Evolutionary conservation across 2,888 invertebrate genomes (phyloP).

Genomic region (Epirrita christyi): DNA sequence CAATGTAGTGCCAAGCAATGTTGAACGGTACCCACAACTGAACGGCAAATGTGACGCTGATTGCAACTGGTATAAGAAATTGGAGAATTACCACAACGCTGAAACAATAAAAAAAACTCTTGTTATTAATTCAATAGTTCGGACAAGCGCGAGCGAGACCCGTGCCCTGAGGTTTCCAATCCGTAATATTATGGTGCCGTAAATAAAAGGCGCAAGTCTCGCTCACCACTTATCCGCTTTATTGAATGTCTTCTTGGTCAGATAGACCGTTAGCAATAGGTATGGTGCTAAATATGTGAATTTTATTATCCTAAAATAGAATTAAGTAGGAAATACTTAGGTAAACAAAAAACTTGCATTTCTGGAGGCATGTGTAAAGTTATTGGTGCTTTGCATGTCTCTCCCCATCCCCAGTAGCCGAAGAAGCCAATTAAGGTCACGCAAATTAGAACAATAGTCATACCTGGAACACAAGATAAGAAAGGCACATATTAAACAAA

Average conservation of each 20-base stretch:
- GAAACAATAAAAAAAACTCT: background rate
- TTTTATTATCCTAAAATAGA: no score
- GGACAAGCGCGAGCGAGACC: no score
- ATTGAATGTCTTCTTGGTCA: no score
- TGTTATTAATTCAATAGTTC: background rate
- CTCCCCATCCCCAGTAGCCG: constrained; percentile 72
- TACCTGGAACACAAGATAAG: constrained; percentile 64
- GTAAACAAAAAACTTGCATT: no score
- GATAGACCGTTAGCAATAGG: no score
- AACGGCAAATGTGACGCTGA: constrained; percentile 59
- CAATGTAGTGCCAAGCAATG: constrained; percentile 64
- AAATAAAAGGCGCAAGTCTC: no score
- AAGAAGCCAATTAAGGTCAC: constrained; percentile 58
- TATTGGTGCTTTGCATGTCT: constrained; percentile 59
- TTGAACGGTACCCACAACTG: constrained; percentile 68
- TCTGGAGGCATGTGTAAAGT: constrained; percentile 60
- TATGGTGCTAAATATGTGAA: no score
- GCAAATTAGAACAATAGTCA: constrained; percentile 49
- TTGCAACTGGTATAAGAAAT: constrained; percentile 52
- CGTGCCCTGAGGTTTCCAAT: no score
- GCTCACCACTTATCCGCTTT: no score
- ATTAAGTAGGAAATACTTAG: no score
- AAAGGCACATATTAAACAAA: no score
- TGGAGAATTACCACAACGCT: constrained; percentile 51
- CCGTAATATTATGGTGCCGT: no score